A percentile compares a stretch with the other conserved stretches of the same genome.
Evolutionary conservation across 2,888 invertebrate genomes (phyloP).

Genomic region (Caenorhabditis auriculariae): DNA sequence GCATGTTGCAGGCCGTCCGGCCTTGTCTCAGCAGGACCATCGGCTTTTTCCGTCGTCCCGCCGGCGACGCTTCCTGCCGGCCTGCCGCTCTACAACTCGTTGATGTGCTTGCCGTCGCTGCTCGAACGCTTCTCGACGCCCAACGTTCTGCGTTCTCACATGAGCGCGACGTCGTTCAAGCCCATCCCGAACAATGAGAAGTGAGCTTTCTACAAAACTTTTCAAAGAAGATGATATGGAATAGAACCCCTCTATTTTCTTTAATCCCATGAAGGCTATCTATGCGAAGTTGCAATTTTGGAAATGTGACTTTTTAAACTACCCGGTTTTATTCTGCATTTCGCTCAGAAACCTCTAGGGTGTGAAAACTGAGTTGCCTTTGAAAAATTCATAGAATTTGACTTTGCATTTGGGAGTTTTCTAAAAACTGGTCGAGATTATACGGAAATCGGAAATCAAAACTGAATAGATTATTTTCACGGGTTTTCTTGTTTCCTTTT

Average conservation of each 20-base stretch:
- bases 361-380: background rate
- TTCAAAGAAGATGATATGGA: background rate
- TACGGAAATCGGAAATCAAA: no score
- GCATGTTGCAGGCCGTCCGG: constrained; percentile 23
- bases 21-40: constrained; percentile 30
- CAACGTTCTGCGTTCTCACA: constrained; percentile 45
- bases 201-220: constrained; percentile 14
- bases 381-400: no score
- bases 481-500: no score
- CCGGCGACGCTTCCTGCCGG: no score
- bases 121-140: constrained; percentile 27
- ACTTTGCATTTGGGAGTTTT: no score
- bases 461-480: no score
- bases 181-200: constrained; percentile 59
- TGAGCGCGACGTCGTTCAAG: constrained; percentile 47
- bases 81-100: constrained; percentile 30
- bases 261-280: background rate
- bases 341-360: background rate
- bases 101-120: constrained; percentile 49
- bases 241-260: background rate
- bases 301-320: background rate
- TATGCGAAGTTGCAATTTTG: constrained; percentile 1
- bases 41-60: constrained; percentile 46
- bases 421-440: no score
- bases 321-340: background rate